Evolutionary conservation across 2,113 vertebrate species (phyloP), one percentile per base, ranked within the genome.

Genomic region (Columbina picui): DNA sequence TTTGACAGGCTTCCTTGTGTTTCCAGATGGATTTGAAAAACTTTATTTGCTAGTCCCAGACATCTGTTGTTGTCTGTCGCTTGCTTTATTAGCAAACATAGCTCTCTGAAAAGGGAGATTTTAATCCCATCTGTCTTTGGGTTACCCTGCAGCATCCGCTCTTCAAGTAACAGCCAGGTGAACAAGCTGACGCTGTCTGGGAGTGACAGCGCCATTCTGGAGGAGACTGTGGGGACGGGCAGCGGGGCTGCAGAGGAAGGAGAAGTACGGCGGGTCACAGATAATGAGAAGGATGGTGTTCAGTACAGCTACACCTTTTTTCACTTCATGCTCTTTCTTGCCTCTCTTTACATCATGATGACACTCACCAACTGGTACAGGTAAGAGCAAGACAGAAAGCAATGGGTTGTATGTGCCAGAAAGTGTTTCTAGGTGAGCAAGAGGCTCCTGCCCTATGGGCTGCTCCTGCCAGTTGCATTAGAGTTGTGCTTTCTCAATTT

Each of bases 301-400:
- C 99, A 99, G 97, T 99, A 99, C 97, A 99, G 80, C 98, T 99
- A 99, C 92, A 97, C 97, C 23, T 98, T 98, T 93, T 99, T 99
- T 94, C 99, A 99, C 96, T 97, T 99, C 89, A 98, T 99, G 99
- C 98, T 99, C 47, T 98, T 97, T 90, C 98, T 99, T 34, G 99
- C 99, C 8, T 99, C 99, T 4, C 98, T 99, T 2, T 99, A 99
- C 97, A 99, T 99, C 97, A 99, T 99, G 99, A 99, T 99, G 99
- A 99, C 99, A 0, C 98, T 99, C 85, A 99, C 99, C 2, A 98
- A 98, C 98, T 99, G 99, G 99, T 99, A 99, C 98, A 99, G 99
- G 99, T 99, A 88, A 98, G 98, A 77, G 61, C 16, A 30, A 38
- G 39, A 4, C 21, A 59, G 22, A 30, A 50, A 29, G 19, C 0